These are phyloP conservation scores for Leptopilina boulardi DNA, from an alignment of 1,140 invertebrate species.

Conservation along the genomic window DNA sequence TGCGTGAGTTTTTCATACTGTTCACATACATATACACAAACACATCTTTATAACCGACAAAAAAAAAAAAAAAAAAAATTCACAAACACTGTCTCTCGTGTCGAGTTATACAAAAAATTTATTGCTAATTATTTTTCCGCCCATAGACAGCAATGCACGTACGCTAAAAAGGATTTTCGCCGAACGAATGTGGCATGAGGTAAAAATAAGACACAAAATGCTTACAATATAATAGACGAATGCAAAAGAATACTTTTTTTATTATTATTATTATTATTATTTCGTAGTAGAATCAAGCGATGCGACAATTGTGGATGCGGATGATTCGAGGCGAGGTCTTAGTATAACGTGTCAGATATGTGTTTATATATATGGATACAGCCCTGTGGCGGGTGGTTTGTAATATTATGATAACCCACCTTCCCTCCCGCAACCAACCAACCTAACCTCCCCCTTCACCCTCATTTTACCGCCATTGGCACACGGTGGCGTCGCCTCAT, in stretches of 20 bases:
- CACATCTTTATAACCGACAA: constrained; percentile 50
- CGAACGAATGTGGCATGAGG: constrained; percentile 47
- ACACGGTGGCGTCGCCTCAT: constrained; percentile 52
- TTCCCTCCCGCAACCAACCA: too few relatives aligned
- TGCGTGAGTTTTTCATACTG: constrained; percentile 16
- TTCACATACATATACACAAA: constrained; percentile 20
- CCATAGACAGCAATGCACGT: constrained; percentile 46
- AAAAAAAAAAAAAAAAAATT: constrained; percentile 49
- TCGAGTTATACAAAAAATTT: constrained; percentile 63
- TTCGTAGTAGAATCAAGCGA: constrained; percentile 47
- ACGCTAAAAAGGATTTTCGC: constrained; percentile 41
- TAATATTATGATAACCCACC: constrained; percentile 76
- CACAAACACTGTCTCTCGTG: constrained; percentile 36
- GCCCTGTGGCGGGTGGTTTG: constrained; percentile 74
- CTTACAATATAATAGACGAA: constrained; percentile 44
- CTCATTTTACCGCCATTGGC: constrained; percentile 57
- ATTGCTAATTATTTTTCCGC: constrained; percentile 72
- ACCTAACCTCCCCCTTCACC: constrained; percentile 50
- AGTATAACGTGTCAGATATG: constrained; percentile 62
- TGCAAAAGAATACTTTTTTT: constrained; percentile 9
- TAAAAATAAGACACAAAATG: constrained; percentile 46
- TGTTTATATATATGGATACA: constrained; percentile 73
- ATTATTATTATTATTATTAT: neutral
- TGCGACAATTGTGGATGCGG: constrained; percentile 72
- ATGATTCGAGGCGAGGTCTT: constrained; percentile 66